Evolutionary conservation across 2,797 vertebrate species (phyloP).

Genomic region (Centropyge bicolor): DNA sequence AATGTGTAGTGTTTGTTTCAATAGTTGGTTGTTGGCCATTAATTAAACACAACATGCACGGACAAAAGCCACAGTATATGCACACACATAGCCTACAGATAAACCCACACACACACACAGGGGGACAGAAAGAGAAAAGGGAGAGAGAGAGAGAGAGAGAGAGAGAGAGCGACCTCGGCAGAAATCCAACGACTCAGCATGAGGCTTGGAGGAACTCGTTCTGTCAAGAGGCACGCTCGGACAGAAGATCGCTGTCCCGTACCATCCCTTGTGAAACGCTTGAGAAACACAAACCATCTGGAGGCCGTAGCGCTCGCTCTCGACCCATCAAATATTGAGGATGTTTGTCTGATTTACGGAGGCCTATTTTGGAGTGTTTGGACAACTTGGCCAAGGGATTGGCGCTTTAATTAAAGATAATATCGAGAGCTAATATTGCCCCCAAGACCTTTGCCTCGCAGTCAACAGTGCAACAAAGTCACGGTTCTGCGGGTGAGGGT

Average conservation of each 20-base stretch:
- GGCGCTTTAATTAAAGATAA: constrained; percentile 89
- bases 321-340: constrained; percentile 80
- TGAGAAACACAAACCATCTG: constrained; percentile 87
- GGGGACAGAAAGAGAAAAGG: constrained; percentile 31
- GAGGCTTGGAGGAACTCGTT: constrained; percentile 71
- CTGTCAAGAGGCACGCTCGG: constrained; percentile 75
- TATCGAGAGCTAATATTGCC: constrained; percentile 84
- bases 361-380: constrained; percentile 85
- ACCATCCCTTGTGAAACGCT: constrained; percentile 77
- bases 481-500: constrained; percentile 62
- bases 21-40: constrained; percentile 3
- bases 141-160: constrained; percentile 15
- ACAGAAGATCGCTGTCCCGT: constrained; percentile 81
- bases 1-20: constrained; percentile 12
- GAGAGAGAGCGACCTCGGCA: constrained; percentile 59
- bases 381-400: constrained; percentile 85
- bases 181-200: constrained; percentile 67
- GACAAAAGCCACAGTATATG: constrained; percentile 24
- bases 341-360: constrained; percentile 88
- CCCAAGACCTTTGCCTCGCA: constrained; percentile 77
- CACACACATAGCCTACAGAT: constrained; percentile 35
- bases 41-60: constrained; percentile 37
- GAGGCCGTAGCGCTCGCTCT: constrained; percentile 75
- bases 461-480: constrained; percentile 82
- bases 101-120: constrained; percentile 52